Base-by-base conservation (phyloP, 2,113 vertebrate genomes). In the Oenanthe oenanthe region DNA sequence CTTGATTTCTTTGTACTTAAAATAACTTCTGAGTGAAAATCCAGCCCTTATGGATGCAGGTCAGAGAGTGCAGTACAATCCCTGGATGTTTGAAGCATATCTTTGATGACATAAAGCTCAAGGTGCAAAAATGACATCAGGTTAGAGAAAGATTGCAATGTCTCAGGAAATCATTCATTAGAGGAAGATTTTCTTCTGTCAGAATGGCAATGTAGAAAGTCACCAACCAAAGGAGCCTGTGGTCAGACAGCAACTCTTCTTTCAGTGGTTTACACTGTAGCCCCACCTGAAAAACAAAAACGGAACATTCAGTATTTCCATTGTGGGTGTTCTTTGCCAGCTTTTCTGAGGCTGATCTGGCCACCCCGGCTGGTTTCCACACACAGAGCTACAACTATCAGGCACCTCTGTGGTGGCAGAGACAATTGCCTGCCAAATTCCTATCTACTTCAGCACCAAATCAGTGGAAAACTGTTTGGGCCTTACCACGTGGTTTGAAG, bases 401-500 rank as follows among this genome's bases (percentile, higher is more conserved):
- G 40, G 58, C 56, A 63, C 2, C 20, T 87, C 76, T 54, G 34
- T 15, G 24, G 13, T n/a, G 63, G 25, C 50, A 66, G 42, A 50
- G 28, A 38, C 17, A 82, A 38, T 12, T n/a, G 4, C 32, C 51
- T 50, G 4, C 43, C 61, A 76, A 76, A 73, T 58, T 85, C 18
- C 42, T 32, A n/a, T 66, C 54, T 66, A n/a, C 18, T n/a, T 54
- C 36, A 79, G 20, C 3, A 3, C 21, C 66, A 40, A 57, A 45
- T 50, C 9, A 70, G 13, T 13, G 12, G 26, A 68, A 88, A 88
- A 34, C 4, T 3, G 4, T 10, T 58, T 42, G 6, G 18, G 3
- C 71, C 94, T 97, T 95, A 95, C 97, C 96, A 0, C 36, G 93
- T 8, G 93, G 72, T 60, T 91, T 73, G 66, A 97, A 95, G 38